These are phyloP conservation scores for Embiotoca jacksoni DNA, from an alignment of 2,113 vertebrate species.

Conservation along the genomic window DNA sequence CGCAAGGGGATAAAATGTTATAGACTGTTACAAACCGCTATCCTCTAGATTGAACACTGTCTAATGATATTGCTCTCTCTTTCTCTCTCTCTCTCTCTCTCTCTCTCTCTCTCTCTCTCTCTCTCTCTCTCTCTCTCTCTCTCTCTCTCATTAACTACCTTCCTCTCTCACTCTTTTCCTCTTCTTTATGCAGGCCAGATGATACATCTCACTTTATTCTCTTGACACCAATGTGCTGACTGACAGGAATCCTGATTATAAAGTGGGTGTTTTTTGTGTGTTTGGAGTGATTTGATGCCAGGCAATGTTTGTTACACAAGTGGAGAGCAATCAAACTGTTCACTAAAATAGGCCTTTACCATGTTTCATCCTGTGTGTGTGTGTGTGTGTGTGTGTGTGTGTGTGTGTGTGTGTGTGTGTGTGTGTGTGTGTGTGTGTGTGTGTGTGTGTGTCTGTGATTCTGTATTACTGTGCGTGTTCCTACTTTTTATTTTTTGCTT, in stretches of 20 bases:
- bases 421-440: too few relatives aligned
- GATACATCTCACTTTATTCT: constrained; percentile 54
- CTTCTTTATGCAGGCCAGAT: constrained; percentile 53
- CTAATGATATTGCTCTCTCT: constrained; percentile 54
- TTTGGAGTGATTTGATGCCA: constrained; percentile 25
- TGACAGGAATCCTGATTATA: constrained; percentile 56
- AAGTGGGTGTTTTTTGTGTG: constrained; percentile 18
- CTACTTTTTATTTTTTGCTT: neutral
- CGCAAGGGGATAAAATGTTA: constrained; percentile 79
- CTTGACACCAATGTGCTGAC: constrained; percentile 56
- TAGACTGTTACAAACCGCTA: constrained; percentile 73
- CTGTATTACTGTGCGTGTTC: neutral
- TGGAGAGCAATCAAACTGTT: constrained; percentile 7
- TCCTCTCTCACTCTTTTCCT: constrained; percentile 38
- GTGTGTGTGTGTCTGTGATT: neutral
- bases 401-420: too few relatives aligned
- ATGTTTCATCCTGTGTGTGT: neutral
- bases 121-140: too few relatives aligned
- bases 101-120: constrained; percentile 50
- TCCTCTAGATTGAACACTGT: constrained; percentile 69
- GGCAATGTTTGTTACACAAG: constrained; percentile 28
- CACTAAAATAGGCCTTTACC: constrained; percentile 1
- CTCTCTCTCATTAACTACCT: constrained; percentile 52
- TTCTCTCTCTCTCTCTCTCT: constrained; percentile 53
- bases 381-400: neutral